Evolutionary conservation across 2,113 vertebrate genomes (phyloP).

Genomic region (Xyrauchen texanus): DNA sequence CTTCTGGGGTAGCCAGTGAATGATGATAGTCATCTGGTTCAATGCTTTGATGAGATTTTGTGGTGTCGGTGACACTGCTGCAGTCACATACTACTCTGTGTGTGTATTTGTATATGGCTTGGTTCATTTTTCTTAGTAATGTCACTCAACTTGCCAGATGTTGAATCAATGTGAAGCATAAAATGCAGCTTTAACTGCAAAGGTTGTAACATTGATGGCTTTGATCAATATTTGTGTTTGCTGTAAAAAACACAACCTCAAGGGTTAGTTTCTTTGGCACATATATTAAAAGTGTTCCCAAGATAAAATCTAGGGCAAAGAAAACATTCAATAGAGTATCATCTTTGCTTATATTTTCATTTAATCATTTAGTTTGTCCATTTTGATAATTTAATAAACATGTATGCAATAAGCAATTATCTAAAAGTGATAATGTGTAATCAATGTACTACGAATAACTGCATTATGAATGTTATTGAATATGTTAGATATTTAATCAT

Average conservation of each 20-base stretch:
- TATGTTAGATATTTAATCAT: too few relatives aligned
- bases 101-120: background rate
- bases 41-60: conserved; percentile 55
- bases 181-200: conserved; percentile 29
- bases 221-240: conserved; percentile 30
- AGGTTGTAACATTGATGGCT: conserved; percentile 17
- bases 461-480: too few relatives aligned
- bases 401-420: too few relatives aligned
- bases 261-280: background rate
- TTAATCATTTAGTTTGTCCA: too few relatives aligned
- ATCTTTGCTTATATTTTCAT: background rate
- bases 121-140: conserved; percentile 2
- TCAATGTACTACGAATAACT: too few relatives aligned
- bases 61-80: conserved; percentile 30
- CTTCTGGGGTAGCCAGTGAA: conserved; percentile 45
- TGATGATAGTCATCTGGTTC: conserved; percentile 53
- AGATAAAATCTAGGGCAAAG: conserved; percentile 7
- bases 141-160: conserved; percentile 15
- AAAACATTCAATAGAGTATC: background rate
- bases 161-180: conserved; percentile 19
- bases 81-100: conserved; percentile 35
- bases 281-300: background rate
- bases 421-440: too few relatives aligned
- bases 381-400: too few relatives aligned
- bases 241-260: background rate